Percentiles rank a stretch among this genome's conserved stretches.
These are phyloP conservation scores for Semicossyphus pulcher DNA, from an alignment of 2,113 vertebrate genomes.

Conservation along the genomic window DNA sequence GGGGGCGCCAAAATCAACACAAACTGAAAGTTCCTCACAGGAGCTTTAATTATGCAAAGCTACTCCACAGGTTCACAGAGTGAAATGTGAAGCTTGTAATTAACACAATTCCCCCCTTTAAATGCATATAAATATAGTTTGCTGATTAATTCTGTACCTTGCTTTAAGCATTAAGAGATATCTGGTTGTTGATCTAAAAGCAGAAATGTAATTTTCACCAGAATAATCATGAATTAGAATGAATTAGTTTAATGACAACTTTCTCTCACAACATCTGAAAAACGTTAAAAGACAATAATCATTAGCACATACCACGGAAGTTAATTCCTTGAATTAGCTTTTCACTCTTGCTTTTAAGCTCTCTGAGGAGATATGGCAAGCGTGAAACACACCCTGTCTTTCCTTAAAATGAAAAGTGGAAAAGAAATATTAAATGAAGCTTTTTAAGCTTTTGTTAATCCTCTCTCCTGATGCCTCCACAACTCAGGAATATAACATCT, in stretches of 20 bases:
- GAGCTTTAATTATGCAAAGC: too few species aligned
- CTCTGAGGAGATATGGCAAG: slow-evolving; percentile 50
- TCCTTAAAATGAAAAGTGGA: slow-evolving; percentile 51
- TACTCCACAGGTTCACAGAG: too few species aligned
- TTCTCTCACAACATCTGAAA: slow-evolving; percentile 29
- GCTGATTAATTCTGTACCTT: neutral
- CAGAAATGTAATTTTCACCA: slow-evolving; percentile 2
- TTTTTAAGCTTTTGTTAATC: slow-evolving; percentile 70
- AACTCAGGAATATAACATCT: slow-evolving; percentile 38
- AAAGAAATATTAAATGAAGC: slow-evolving; percentile 56
- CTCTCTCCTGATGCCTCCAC: slow-evolving; percentile 48
- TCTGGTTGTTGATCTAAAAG: slow-evolving; percentile 17
- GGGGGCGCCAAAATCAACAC: too few species aligned
- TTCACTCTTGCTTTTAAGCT: slow-evolving; percentile 62
- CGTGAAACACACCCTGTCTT: slow-evolving; percentile 52
- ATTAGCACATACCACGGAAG: slow-evolving; percentile 43
- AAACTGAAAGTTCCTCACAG: too few species aligned
- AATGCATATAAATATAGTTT: neutral
- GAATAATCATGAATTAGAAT: slow-evolving; percentile 43
- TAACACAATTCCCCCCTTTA: too few species aligned
- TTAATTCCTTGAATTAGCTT: slow-evolving; percentile 57
- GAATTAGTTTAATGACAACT: slow-evolving; percentile 47
- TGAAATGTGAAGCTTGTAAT: too few species aligned
- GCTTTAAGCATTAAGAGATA: slow-evolving; percentile 14
- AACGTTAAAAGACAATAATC: slow-evolving; percentile 61